Percentiles rank a stretch among this genome's conserved stretches.
Evolutionary conservation across 92 coral and sea anemone genomes (phyloP).

Genomic region (Blastomussa wellsi): DNA sequence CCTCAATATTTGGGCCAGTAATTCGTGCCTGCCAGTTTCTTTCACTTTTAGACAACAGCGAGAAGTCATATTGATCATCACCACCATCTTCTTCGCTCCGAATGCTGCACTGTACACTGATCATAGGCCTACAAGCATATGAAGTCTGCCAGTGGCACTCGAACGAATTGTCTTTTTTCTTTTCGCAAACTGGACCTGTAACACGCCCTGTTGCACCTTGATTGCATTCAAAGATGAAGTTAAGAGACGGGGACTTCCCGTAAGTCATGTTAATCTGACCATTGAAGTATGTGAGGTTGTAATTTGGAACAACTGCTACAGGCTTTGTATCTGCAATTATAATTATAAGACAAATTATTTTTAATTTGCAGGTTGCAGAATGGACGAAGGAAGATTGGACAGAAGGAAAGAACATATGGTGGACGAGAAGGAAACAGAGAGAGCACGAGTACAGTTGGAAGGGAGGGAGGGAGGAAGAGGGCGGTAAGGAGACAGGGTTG

Average conservation of each 20-base stretch:
- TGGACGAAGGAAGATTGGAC: not conserved
- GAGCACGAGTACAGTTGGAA: too few species aligned
- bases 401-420: too few species aligned
- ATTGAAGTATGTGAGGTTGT: constrained; percentile 25
- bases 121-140: constrained; percentile 80
- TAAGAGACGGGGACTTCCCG: constrained; percentile 3
- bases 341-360: not conserved
- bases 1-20: not conserved
- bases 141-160: constrained; percentile 66
- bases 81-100: constrained; percentile 31
- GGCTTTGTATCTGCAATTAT: not conserved
- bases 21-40: constrained; percentile 81
- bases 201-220: not conserved
- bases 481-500: not conserved
- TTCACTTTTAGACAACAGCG: constrained; percentile 57
- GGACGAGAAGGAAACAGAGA: too few species aligned
- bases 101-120: constrained; percentile 81
- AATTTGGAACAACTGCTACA: not conserved
- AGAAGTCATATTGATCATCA: constrained; percentile 73
- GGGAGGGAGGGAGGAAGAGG: not conserved
- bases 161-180: constrained; percentile 21
- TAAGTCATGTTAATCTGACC: constrained; percentile 37
- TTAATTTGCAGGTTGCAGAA: not conserved
- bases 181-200: constrained; percentile 45
- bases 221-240: constrained; percentile 41